Percentiles rank a stretch among this genome's conserved stretches.
phyloP scores from a whole-genome alignment of 2,113 vertebrate species.

The Daboia siamensis region DNA sequence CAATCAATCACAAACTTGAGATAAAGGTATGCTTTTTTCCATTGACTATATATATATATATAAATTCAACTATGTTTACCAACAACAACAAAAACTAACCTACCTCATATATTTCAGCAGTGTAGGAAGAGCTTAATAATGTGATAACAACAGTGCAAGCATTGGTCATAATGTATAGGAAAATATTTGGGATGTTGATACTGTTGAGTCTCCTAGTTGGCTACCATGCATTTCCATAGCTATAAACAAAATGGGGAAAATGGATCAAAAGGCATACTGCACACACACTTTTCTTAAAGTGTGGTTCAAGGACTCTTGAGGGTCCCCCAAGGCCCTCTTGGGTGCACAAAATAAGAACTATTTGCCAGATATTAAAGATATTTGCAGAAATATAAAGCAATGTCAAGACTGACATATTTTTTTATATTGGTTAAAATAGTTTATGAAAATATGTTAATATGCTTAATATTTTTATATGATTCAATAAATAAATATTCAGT shows the following conservation, averaged over 20 bases:
- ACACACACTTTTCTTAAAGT: background rate
- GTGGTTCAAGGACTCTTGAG: background rate
- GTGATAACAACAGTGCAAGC: background rate
- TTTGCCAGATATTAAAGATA: background rate
- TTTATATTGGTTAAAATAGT: background rate
- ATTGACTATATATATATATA: too few species aligned
- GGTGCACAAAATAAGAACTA: background rate
- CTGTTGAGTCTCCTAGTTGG: background rate
- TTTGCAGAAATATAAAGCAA: background rate
- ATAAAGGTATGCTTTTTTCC: slow-evolving; percentile 78
- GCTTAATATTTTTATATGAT: background rate
- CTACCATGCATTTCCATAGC: background rate
- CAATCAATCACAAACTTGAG: slow-evolving; percentile 93
- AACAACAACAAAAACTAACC: background rate
- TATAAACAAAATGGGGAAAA: background rate
- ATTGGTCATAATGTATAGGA: background rate
- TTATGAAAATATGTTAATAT: background rate
- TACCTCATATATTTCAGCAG: background rate
- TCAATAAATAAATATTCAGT: background rate
- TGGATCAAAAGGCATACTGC: background rate
- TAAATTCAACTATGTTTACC: background rate
- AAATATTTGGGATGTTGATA: background rate
- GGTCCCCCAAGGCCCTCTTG: background rate
- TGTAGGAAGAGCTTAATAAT: background rate
- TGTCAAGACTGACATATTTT: background rate